These are phyloP conservation scores for Xiphophorus maculatus DNA, from an alignment of 2,113 vertebrate species.

Conservation along the genomic window DNA sequence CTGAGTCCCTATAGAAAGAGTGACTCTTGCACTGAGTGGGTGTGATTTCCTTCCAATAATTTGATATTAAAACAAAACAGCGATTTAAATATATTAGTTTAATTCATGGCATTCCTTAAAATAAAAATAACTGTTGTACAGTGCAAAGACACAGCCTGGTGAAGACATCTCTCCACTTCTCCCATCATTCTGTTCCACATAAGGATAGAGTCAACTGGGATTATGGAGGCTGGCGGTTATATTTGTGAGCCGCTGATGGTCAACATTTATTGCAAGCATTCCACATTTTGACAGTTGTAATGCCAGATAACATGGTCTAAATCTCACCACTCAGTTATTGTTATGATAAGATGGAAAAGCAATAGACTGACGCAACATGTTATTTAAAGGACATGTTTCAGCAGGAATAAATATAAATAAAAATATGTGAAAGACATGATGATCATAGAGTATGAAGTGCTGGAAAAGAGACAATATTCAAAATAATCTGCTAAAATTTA, in stretches of 20 bases:
- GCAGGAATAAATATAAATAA: too few species aligned
- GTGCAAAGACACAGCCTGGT: not conserved
- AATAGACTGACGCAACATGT: not conserved
- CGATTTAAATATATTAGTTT: not conserved
- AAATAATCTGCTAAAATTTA: not conserved
- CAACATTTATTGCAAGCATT: not conserved
- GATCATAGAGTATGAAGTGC: not conserved
- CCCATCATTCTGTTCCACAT: conserved; percentile 6
- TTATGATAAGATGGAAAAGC: not conserved
- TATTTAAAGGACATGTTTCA: not conserved
- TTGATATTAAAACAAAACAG: not conserved
- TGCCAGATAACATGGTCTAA: not conserved
- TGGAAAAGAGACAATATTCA: not conserved
- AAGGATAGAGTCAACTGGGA: conserved; percentile 6
- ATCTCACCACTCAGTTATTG: not conserved
- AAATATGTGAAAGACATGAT: not conserved
- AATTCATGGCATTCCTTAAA: not conserved
- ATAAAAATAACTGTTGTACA: not conserved
- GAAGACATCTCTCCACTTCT: not conserved
- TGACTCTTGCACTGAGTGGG: not conserved
- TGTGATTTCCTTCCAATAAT: not conserved
- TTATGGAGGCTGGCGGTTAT: conserved; percentile 11
- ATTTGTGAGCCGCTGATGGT: not conserved
- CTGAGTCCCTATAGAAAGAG: not conserved
- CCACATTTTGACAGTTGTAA: not conserved